Evolutionary conservation across 2,888 invertebrate genomes (phyloP), one percentile per base, ranked within the genome.

Genomic region (Lottia scabra): DNA sequence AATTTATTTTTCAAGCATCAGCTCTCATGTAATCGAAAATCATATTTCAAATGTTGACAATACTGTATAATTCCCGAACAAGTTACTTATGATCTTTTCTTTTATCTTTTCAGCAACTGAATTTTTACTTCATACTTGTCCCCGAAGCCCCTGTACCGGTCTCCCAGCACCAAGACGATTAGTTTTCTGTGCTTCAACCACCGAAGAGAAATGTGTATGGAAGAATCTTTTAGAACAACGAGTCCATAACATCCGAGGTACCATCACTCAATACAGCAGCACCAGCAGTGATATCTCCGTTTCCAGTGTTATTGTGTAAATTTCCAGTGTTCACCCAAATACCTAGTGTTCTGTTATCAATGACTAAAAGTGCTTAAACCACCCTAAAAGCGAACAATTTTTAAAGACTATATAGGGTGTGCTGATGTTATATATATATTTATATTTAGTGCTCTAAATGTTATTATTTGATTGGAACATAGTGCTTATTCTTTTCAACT

Each of bases 131-230:
- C 83, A 83, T 71, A 75, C 72, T 27, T 73, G 71, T 38, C 72
- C 75, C 15, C 64, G 67, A 19, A 75, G 75, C 68, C 73, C 68
- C 12, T 65, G 67, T 19, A 66, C 63, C 19, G 67, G 72, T 68
- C 73, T 69, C 65, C 75, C 74, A 13, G 64, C 68, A 62, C 70
- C 74, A 48, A 72, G 68, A 44, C 62, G 45, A 16, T 30, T 83
- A 62, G 71, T 81, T 10, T 78, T 85, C 68, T 70, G 87, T 43
- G 84, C 86, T 0, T 85, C 86, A 0, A 80, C 82, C 16, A 79
- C 84, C 1, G 87, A 87, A 67, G 82, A 85, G 79, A 87, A 87
- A 68, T 83, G 80, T 72, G 83, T 84, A 0, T 88, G 88, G 88
- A 87, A 86, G 74, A 82, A 81, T 71, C 75, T 88, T 23, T 75